phyloP scores from a whole-genome alignment of 2,797 vertebrate species.

The Xenentodon cancila region DNA sequence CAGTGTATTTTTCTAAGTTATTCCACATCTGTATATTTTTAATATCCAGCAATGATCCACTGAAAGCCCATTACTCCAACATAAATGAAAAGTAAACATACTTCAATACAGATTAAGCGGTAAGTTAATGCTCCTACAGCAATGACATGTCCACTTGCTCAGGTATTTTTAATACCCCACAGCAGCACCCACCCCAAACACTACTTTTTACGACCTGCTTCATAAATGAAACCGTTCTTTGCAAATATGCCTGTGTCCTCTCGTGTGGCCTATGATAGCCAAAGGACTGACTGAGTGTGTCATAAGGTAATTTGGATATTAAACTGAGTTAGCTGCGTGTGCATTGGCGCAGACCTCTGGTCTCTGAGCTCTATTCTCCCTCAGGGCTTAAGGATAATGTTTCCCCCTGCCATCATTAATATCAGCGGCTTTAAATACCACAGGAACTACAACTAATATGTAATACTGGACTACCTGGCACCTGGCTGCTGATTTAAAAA shows the following conservation, averaged over 20 bases:
- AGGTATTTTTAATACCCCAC: conserved; percentile 69
- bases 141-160: conserved; percentile 69
- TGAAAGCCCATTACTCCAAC: conserved; percentile 53
- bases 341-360: conserved; percentile 67
- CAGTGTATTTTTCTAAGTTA: conserved; percentile 23
- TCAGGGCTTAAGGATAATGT: conserved; percentile 67
- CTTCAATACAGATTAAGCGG: conserved; percentile 74
- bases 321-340: conserved; percentile 61
- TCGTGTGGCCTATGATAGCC: conserved; percentile 75
- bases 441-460: conserved; percentile 58
- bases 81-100: conserved; percentile 78
- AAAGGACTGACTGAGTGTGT: conserved; percentile 63
- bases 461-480: conserved; percentile 77
- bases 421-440: conserved; percentile 64
- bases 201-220: conserved; percentile 74
- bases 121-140: conserved; percentile 71
- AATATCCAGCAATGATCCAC: conserved; percentile 61
- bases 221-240: conserved; percentile 81
- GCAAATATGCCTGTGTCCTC: conserved; percentile 73
- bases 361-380: conserved; percentile 69
- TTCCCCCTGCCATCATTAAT: conserved; percentile 78
- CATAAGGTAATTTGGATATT: conserved; percentile 77
- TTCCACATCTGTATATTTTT: conserved; percentile 53
- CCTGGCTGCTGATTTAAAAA: conserved; percentile 73
- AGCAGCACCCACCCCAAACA: conserved; percentile 44